Conservation (phyloP, 2,797 vertebrate species). For the Sciaenops ocellatus region DNA sequence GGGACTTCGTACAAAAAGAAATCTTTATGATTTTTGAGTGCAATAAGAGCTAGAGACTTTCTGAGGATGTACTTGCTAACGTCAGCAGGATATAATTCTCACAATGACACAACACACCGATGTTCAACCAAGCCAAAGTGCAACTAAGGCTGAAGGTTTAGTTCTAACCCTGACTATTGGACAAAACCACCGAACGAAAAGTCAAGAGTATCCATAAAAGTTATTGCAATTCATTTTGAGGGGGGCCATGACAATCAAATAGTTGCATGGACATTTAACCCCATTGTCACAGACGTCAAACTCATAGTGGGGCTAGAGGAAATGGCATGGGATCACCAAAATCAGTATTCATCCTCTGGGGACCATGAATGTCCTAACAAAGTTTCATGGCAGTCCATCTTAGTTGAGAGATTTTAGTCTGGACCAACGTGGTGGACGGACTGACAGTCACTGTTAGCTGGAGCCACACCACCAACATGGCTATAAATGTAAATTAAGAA, state of each 20-base stretch:
- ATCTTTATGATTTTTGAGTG: no score
- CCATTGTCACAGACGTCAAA: not conserved
- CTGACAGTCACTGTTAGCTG: not conserved
- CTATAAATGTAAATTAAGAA: not conserved
- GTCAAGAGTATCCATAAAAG: not conserved
- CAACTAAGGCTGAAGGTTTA: not conserved
- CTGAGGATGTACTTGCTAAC: not conserved
- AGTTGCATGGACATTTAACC: not conserved
- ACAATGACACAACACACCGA: no score
- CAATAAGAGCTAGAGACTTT: not conserved
- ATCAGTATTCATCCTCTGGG: slow-evolving; percentile 1
- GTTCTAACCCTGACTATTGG: not conserved
- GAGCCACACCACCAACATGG: no score
- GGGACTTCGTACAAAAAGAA: no score
- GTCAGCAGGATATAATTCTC: no score
- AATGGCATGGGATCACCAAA: no score
- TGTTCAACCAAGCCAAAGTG: no score
- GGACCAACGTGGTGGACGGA: no score
- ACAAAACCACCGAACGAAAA: not conserved
- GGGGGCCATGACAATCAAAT: not conserved
- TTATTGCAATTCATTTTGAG: not conserved
- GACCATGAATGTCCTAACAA: not conserved
- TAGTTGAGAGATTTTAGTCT: not conserved
- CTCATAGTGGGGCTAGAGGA: not conserved
- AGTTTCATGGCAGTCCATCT: not conserved